A percentile compares a stretch with the other conserved stretches of the same genome.
Evolutionary conservation across 2,113 vertebrate genomes (phyloP).

Genomic region (Cranoglanis bouderius): DNA sequence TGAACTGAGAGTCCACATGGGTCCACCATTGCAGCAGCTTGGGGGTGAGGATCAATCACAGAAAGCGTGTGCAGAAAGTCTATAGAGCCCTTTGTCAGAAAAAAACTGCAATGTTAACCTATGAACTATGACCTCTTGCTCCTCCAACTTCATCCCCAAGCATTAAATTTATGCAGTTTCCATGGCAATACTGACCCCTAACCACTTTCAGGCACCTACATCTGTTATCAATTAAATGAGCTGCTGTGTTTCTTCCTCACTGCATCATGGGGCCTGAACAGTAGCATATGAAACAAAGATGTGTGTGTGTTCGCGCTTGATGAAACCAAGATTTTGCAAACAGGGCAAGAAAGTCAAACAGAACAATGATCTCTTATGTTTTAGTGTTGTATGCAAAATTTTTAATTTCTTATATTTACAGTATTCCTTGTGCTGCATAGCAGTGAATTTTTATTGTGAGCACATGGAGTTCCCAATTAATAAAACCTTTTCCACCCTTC

Average conservation of each 20-base stretch:
- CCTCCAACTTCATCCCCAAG: conserved; percentile 60
- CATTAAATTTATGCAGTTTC: conserved; percentile 70
- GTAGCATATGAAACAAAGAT: conserved; percentile 34
- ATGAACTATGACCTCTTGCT: conserved; percentile 70
- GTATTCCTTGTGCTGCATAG: background rate
- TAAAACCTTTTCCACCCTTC: background rate
- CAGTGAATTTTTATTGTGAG: background rate
- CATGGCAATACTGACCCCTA: conserved; percentile 78
- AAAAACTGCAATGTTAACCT: conserved; percentile 75
- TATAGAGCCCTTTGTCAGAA: conserved; percentile 73
- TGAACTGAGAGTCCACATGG: conserved; percentile 45
- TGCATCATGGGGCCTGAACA: conserved; percentile 1
- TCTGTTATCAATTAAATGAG: conserved; percentile 83
- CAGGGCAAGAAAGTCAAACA: background rate
- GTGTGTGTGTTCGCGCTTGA: background rate
- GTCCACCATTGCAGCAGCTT: conserved; percentile 31
- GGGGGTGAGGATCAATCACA: conserved; percentile 64
- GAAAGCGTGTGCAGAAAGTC: conserved; percentile 66
- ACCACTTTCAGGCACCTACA: conserved; percentile 73
- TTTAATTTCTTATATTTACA: background rate
- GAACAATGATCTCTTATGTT: background rate
- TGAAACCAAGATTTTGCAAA: background rate
- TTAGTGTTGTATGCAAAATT: background rate
- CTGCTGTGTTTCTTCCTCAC: conserved; percentile 59
- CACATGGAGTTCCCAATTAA: background rate